phyloP scores from a whole-genome alignment of 2,113 vertebrate species.

The Bombycilla garrulus region DNA sequence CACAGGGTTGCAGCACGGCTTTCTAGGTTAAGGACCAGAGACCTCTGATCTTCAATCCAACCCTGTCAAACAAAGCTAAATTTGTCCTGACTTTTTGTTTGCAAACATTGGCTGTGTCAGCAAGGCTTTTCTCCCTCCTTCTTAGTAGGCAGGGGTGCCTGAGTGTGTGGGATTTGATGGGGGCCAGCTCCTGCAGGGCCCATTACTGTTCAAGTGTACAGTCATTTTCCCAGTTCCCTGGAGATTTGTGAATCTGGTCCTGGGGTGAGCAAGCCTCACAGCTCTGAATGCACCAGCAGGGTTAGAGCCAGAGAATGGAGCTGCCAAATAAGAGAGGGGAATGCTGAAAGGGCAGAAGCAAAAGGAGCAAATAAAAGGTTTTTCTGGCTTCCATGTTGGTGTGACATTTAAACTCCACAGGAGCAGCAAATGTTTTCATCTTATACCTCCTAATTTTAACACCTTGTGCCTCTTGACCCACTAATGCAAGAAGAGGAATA shows the following conservation, averaged over 20 bases:
- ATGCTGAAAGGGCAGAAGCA: slow-evolving; percentile 71
- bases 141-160: slow-evolving; percentile 46
- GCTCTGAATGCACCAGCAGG: slow-evolving; percentile 58
- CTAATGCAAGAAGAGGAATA: not conserved
- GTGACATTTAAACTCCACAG: slow-evolving; percentile 76
- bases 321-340: slow-evolving; percentile 17
- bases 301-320: slow-evolving; percentile 64
- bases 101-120: slow-evolving; percentile 44
- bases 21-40: slow-evolving; percentile 14
- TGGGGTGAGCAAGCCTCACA: slow-evolving; percentile 46
- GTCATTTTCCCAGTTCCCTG: slow-evolving; percentile 33
- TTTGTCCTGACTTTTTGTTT: slow-evolving; percentile 56
- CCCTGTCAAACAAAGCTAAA: slow-evolving; percentile 19
- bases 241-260: slow-evolving; percentile 43
- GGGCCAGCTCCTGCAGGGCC: slow-evolving; percentile 37
- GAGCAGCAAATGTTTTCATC: slow-evolving; percentile 54
- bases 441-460: slow-evolving; percentile 63
- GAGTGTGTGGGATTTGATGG: not conserved
- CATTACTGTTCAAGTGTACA: slow-evolving; percentile 34
- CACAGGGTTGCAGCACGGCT: not conserved
- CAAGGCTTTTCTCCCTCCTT: slow-evolving; percentile 34
- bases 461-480: not conserved
- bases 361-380: slow-evolving; percentile 66
- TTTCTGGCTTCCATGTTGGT: slow-evolving; percentile 24
- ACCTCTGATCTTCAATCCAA: not conserved